phyloP scores from a whole-genome alignment of 2,797 vertebrate genomes.

The Alfaro cultratus region DNA sequence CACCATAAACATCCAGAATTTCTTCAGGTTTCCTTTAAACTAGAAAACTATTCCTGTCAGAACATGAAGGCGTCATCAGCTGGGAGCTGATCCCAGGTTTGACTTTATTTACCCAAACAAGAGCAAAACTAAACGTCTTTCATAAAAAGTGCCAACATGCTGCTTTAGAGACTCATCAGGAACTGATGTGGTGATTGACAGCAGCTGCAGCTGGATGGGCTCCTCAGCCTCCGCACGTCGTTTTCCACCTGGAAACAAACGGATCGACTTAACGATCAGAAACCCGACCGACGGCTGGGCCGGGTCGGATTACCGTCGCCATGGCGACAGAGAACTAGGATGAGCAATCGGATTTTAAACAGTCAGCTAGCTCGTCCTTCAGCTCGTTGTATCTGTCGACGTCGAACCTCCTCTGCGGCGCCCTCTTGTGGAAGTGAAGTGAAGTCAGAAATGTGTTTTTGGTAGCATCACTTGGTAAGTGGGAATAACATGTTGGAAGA shows the following conservation, averaged over 20 bases:
- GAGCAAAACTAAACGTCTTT: background rate
- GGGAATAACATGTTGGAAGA: too few species aligned
- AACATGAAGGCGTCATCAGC: background rate
- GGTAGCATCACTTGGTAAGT: too few species aligned
- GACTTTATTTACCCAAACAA: background rate
- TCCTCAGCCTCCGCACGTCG: constrained; percentile 30
- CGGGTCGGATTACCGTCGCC: background rate
- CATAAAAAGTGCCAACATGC: background rate
- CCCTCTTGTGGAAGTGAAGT: constrained; percentile 80
- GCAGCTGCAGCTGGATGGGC: constrained; percentile 20
- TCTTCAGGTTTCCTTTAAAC: background rate
- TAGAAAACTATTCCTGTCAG: background rate
- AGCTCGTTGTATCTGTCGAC: constrained; percentile 83
- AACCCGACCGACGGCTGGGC: background rate
- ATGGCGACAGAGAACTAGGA: background rate
- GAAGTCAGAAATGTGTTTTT: too few species aligned
- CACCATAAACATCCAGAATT: too few species aligned
- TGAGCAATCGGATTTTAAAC: background rate
- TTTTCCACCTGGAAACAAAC: constrained; percentile 37
- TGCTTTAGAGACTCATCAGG: background rate
- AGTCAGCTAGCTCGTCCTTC: constrained; percentile 76
- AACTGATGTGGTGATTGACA: background rate
- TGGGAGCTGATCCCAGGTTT: too few species aligned
- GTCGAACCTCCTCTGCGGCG: constrained; percentile 72
- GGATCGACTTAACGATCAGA: background rate